These are phyloP conservation scores for Actinopyga echinites DNA, from an alignment of 53 echinoderm and acorn worm species.

Conservation along the genomic window DNA sequence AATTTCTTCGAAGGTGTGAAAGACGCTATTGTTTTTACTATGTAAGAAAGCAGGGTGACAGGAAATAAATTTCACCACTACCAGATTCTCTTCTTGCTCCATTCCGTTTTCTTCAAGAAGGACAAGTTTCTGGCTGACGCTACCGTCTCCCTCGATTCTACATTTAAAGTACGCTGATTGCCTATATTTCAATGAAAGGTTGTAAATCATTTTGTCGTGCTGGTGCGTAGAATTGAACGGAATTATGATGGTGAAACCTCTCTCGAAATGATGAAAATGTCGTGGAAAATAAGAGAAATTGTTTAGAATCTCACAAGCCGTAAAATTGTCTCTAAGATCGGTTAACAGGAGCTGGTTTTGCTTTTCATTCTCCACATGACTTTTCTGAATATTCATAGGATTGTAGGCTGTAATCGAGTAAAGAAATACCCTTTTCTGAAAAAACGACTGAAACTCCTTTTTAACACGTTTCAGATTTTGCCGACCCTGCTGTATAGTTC, in stretches of 20 bases:
- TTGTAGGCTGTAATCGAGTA: slow-evolving; percentile 74
- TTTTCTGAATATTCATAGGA: slow-evolving; percentile 51
- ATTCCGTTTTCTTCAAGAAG: slow-evolving; percentile 35
- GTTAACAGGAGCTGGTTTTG: slow-evolving; percentile 42
- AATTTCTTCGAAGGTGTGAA: slow-evolving; percentile 44
- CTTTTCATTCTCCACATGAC: slow-evolving; percentile 41
- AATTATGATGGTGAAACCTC: slow-evolving; percentile 59
- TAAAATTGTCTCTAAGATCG: slow-evolving; percentile 35
- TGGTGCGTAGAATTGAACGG: slow-evolving; percentile 40
- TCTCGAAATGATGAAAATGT: slow-evolving; percentile 52
- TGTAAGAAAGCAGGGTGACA: slow-evolving; percentile 65
- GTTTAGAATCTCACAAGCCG: slow-evolving; percentile 36
- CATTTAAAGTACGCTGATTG: slow-evolving; percentile 72
- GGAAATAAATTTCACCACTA: slow-evolving; percentile 49
- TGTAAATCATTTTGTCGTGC: slow-evolving; percentile 47
- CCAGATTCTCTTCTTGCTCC: slow-evolving; percentile 59
- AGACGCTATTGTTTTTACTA: slow-evolving; percentile 55
- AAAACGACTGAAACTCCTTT: slow-evolving; percentile 42
- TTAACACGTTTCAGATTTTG: no score
- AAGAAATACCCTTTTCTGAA: slow-evolving; percentile 43
- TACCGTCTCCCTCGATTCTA: slow-evolving; percentile 35
- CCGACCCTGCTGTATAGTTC: no score
- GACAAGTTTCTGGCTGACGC: slow-evolving; percentile 50
- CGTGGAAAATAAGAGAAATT: slow-evolving; percentile 63
- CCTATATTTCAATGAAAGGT: slow-evolving; percentile 51